These are phyloP conservation scores for Choristoneura rosaceana DNA, from an alignment of 2,888 invertebrate genomes.

Conservation along the genomic window DNA sequence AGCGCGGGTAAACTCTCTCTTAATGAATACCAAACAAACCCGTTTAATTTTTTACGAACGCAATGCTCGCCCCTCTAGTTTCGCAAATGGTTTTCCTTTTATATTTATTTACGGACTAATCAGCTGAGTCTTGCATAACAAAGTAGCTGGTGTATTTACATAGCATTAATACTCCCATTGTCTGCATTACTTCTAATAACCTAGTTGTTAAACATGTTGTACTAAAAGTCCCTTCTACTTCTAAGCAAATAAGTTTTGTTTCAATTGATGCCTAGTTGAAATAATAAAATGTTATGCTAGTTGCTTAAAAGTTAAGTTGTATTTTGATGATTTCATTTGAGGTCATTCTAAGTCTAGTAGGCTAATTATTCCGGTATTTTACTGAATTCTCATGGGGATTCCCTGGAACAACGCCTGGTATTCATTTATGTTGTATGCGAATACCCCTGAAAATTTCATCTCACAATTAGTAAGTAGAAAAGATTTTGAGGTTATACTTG, in stretches of 20 bases:
- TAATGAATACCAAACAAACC: slow-evolving; percentile 27
- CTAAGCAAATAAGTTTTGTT: background rate
- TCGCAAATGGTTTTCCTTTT: slow-evolving; percentile 1
- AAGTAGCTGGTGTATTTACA: background rate
- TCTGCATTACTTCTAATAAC: background rate
- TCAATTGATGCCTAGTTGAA: no score
- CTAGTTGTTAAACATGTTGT: background rate
- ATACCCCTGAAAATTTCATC: no score
- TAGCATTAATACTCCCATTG: background rate
- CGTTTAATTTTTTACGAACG: slow-evolving; percentile 21
- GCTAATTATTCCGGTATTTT: no score
- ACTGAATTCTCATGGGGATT: no score
- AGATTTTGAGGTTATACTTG: no score
- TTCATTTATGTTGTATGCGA: no score
- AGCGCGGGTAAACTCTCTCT: slow-evolving; percentile 13
- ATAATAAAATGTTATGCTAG: no score
- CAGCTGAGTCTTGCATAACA: background rate
- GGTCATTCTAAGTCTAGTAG: no score
- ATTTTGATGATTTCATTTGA: no score
- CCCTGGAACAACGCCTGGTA: no score
- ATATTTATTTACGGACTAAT: slow-evolving; percentile 19
- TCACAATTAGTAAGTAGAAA: no score
- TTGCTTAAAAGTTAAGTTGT: no score
- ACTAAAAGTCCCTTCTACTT: background rate
- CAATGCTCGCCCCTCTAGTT: slow-evolving; percentile 17